A percentile compares a stretch with the other conserved stretches of the same genome.
phyloP scores from a whole-genome alignment of 2,797 vertebrate genomes.

The Leucoraja ocellata region DNA sequence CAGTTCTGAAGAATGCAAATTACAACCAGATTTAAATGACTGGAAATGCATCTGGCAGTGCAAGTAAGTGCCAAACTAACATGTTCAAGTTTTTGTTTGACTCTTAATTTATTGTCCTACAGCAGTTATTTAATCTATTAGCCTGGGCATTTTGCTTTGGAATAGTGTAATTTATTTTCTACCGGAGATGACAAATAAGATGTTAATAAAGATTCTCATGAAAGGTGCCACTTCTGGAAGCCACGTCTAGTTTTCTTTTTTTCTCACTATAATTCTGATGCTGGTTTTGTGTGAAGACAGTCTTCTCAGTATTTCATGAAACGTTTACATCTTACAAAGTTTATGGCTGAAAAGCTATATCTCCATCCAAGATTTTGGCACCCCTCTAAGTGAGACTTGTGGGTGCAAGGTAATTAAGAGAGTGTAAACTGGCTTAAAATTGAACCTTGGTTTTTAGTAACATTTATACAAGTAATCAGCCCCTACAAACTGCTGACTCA shows the following conservation, averaged over 20 bases:
- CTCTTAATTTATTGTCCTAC: background rate
- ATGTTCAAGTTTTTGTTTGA: background rate
- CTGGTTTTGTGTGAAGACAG: background rate
- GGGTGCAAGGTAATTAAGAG: background rate
- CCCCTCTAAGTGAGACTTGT: background rate
- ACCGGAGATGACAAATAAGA: too few relatives aligned
- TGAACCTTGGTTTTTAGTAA: background rate
- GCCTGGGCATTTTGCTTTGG: too few relatives aligned
- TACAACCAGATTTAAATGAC: conserved; percentile 77
- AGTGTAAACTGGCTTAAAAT: background rate
- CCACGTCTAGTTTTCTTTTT: background rate
- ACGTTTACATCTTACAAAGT: background rate
- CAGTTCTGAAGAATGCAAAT: conserved; percentile 68
- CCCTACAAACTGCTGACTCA: background rate
- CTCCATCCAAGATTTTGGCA: background rate
- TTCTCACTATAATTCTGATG: background rate
- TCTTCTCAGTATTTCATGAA: background rate
- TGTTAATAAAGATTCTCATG: too few relatives aligned
- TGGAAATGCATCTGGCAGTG: conserved; percentile 98
- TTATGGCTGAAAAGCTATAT: background rate
- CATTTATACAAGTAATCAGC: background rate
- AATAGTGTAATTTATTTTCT: too few relatives aligned
- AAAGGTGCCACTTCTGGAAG: background rate
- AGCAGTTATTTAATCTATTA: too few relatives aligned
- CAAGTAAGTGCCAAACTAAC: conserved; percentile 67